phyloP scores from a whole-genome alignment of 2,113 vertebrate genomes.

The Sylvietta virens region DNA sequence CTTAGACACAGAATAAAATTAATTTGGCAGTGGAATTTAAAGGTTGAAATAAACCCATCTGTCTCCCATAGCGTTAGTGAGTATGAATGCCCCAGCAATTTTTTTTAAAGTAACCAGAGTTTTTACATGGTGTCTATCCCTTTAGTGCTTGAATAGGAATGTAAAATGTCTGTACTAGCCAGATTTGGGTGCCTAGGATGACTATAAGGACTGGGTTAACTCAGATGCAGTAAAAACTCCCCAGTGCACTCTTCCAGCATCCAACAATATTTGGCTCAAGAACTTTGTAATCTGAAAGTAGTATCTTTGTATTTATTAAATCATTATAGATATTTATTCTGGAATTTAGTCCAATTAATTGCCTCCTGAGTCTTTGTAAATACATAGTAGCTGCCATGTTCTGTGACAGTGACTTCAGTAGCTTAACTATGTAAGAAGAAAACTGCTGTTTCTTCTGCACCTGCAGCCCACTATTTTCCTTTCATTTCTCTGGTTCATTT shows the following conservation, averaged over 20 bases:
- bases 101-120: neutral
- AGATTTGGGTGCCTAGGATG: neutral
- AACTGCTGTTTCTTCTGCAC: neutral
- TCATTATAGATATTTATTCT: neutral
- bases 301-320: neutral
- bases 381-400: neutral
- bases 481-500: neutral
- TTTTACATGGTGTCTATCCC: neutral
- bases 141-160: neutral
- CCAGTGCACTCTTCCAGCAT: neutral
- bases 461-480: neutral
- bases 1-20: neutral
- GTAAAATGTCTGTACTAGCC: neutral
- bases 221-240: neutral
- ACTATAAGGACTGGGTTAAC: neutral
- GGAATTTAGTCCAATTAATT: neutral
- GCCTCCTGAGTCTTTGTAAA: neutral
- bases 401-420: neutral
- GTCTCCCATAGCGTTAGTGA: neutral
- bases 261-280: neutral
- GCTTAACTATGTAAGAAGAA: neutral
- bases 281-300: neutral
- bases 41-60: neutral
- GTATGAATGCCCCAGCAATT: neutral
- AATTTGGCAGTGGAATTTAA: neutral